Conservation (phyloP, 2,888 invertebrate genomes). For the Dynastes hyllus region DNA sequence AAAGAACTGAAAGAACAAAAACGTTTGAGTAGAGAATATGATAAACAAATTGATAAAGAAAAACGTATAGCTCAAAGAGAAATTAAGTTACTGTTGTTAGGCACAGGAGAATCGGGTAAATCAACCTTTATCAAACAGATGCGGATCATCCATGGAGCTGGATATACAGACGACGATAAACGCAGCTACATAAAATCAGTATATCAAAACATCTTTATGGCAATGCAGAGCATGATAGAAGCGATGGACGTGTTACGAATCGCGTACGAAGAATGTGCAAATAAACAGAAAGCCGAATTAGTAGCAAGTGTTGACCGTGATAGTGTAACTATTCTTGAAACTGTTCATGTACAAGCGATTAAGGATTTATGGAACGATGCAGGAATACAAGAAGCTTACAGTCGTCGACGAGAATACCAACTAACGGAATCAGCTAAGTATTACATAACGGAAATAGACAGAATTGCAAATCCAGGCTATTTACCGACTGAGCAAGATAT, state of each 20-base stretch:
- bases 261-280: conserved; percentile 92
- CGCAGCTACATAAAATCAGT: conserved; percentile 98
- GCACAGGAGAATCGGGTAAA: conserved; percentile 99
- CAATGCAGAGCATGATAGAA: conserved; percentile 99
- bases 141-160: conserved; percentile 99
- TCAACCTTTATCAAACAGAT: conserved; percentile 99
- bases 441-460: conserved; percentile 98
- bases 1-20: conserved; percentile 18
- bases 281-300: conserved; percentile 95
- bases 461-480: conserved; percentile 96
- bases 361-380: conserved; percentile 96
- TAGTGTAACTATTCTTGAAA: conserved; percentile 98
- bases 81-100: conserved; percentile 64
- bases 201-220: conserved; percentile 99
- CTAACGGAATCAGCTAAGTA: conserved; percentile 99
- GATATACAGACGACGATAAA: conserved; percentile 99
- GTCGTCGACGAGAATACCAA: conserved; percentile 99
- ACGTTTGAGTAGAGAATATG: conserved; percentile 13
- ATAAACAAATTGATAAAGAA: conserved; percentile 28
- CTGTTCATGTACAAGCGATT: conserved; percentile 97
- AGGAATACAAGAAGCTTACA: conserved; percentile 99
- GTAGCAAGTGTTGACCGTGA: conserved; percentile 98
- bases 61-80: conserved; percentile 4
- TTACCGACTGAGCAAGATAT: conserved; percentile 99
- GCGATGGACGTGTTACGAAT: conserved; percentile 99